Base-by-base conservation (phyloP, 2,113 vertebrate genomes). In the Ivindomyrus marchei region DNA sequence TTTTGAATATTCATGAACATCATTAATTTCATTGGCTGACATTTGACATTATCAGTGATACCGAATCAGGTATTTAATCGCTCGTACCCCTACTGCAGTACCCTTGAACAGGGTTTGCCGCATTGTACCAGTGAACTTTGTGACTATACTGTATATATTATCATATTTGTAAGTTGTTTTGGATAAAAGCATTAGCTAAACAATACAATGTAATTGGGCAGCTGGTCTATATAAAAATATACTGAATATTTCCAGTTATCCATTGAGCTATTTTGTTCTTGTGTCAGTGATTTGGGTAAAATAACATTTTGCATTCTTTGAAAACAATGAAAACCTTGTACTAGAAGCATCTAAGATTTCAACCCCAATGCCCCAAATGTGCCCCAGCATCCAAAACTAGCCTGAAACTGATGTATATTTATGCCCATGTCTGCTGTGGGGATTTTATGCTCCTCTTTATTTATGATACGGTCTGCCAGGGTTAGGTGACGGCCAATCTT, bases 111-210 rank as follows among this genome's bases (percentile, higher is more conserved):
- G 45, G 83, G 39, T n/a, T 31, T 52, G 46, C 49, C 45, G n/a
- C 85, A 87, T 87, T 53, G n/a, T 46, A 27, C n/a, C 85, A 31
- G 85, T 53, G n/a, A 87, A 52, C 46, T 85, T 49, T 85, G n/a
- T 2, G 46, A 27, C 2, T 46, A 46, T 13, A 49, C 49, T 53
- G 8, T 87, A 31, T 87, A 52, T 52, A 17, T 50, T 87, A 52
- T 3, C 47, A 53, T 24, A 46, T 2, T 42, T 47, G 45, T 85
- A 85, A 47, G 45, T 85, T 46, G 15, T 45, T 85, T 39, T 85
- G 15, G 15, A 80, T n/a, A 42, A 80, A 80, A 80, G 36, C 74
- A 80, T 39, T 42, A 42, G 74, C 74, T 80, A 42, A 80, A 39
- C 74, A 80, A 7, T 80, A 5, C 13, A 80, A 80, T 19, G 74